phyloP scores from a whole-genome alignment of 2,797 vertebrate species.

The Eleutherodactylus coqui region DNA sequence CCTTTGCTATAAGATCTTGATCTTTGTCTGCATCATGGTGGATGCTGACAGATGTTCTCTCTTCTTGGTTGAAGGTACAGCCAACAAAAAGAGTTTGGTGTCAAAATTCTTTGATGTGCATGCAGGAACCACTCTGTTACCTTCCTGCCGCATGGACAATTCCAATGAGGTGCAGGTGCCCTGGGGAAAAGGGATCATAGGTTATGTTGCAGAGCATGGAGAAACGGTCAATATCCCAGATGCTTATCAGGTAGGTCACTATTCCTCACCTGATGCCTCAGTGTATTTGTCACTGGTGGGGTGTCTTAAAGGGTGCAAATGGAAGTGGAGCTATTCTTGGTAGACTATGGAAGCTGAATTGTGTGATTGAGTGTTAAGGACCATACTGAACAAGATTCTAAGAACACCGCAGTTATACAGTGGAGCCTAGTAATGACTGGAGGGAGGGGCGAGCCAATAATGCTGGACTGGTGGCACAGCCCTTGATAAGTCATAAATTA shows the following conservation, averaged over 20 bases:
- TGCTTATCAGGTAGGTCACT: slow-evolving; percentile 90
- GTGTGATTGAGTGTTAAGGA: too few relatives aligned
- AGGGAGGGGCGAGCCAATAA: too few relatives aligned
- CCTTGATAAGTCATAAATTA: too few relatives aligned
- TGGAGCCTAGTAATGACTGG: too few relatives aligned
- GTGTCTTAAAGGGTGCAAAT: too few relatives aligned
- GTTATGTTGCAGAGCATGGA: slow-evolving; percentile 96
- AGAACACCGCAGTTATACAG: too few relatives aligned
- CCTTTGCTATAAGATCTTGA: slow-evolving; percentile 96
- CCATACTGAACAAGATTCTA: too few relatives aligned
- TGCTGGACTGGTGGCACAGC: too few relatives aligned
- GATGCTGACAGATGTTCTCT: slow-evolving; percentile 95
- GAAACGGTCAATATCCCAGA: slow-evolving; percentile 97
- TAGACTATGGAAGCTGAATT: too few relatives aligned
- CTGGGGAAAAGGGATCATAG: slow-evolving; percentile 98
- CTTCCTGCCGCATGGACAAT: slow-evolving; percentile 84
- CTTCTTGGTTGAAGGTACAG: slow-evolving; percentile 91
- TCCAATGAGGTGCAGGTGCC: slow-evolving; percentile 96
- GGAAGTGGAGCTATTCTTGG: too few relatives aligned
- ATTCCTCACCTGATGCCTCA: not conserved
- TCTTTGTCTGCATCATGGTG: slow-evolving; percentile 98
- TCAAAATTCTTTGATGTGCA: slow-evolving; percentile 99
- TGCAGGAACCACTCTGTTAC: slow-evolving; percentile 91
- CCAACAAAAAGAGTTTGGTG: slow-evolving; percentile 93
- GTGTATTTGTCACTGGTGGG: not conserved